phyloP scores from a whole-genome alignment of 2,113 vertebrate species.

The Coryphaenoides rupestris region DNA sequence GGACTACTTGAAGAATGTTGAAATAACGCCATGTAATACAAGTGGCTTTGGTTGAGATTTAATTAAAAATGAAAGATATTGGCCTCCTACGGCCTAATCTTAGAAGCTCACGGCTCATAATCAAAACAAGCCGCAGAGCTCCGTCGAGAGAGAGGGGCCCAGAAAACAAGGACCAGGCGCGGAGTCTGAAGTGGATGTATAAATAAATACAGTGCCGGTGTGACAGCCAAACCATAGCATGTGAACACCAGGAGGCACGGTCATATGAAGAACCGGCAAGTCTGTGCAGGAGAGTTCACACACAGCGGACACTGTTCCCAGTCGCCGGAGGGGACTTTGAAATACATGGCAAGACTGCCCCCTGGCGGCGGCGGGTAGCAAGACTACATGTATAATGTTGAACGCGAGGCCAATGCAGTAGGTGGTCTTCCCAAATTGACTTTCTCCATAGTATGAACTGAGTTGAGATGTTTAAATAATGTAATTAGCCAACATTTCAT shows the following conservation, averaged over 20 bases:
- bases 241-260: constrained; percentile 8
- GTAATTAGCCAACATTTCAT: too few relatives aligned
- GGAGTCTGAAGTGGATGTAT: not conserved
- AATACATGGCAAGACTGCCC: constrained; percentile 43
- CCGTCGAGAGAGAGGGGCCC: not conserved
- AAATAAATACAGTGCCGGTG: not conserved
- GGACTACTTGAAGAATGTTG: constrained; percentile 17
- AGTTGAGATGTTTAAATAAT: too few relatives aligned
- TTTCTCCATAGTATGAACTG: not conserved
- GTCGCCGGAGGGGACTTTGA: constrained; percentile 21
- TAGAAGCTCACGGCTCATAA: not conserved
- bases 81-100: constrained; percentile 12
- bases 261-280: not conserved
- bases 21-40: constrained; percentile 21
- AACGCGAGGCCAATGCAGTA: too few relatives aligned
- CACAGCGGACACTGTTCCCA: constrained; percentile 1
- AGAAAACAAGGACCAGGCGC: not conserved
- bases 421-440: not conserved
- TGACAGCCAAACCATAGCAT: not conserved
- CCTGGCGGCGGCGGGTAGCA: constrained; percentile 44
- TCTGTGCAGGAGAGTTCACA: not conserved
- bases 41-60: constrained; percentile 24
- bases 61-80: constrained; percentile 28
- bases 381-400: constrained; percentile 2
- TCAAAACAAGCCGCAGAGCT: not conserved